Evolutionary conservation across 2,797 vertebrate species (phyloP).

Genomic region (Lates japonicus): DNA sequence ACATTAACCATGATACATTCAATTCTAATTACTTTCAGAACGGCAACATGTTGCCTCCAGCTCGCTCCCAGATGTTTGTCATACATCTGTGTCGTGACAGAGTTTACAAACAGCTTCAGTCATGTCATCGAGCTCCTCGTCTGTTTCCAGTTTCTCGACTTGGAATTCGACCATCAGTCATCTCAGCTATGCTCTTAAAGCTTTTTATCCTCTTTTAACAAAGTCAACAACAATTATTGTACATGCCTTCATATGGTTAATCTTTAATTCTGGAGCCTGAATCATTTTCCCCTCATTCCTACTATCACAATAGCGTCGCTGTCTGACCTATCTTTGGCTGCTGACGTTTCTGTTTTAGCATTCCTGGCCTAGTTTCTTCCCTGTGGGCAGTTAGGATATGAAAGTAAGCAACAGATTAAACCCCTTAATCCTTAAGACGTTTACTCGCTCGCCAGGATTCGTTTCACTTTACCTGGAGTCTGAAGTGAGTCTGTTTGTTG

Average conservation of each 20-base stretch:
- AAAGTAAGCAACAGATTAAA: slow-evolving; percentile 64
- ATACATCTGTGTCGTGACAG: neutral
- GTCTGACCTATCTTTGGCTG: slow-evolving; percentile 33
- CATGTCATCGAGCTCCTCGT: neutral
- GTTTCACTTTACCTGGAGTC: slow-evolving; percentile 24
- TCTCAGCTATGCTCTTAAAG: neutral
- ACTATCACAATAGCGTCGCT: slow-evolving; percentile 27
- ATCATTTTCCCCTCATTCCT: neutral
- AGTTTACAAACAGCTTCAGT: neutral
- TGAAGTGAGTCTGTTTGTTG: slow-evolving; percentile 16
- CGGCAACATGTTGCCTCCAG: neutral
- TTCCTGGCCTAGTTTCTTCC: slow-evolving; percentile 53
- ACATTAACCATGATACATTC: neutral
- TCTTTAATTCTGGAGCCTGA: neutral
- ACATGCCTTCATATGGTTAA: slow-evolving; percentile 2
- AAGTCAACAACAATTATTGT: neutral
- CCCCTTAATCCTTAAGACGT: slow-evolving; percentile 50
- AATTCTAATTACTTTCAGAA: neutral
- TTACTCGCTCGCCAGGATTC: slow-evolving; percentile 27
- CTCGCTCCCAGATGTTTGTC: slow-evolving; percentile 24
- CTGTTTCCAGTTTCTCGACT: slow-evolving; percentile 13
- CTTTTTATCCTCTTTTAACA: neutral
- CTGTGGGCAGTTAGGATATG: slow-evolving; percentile 45
- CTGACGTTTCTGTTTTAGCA: slow-evolving; percentile 12
- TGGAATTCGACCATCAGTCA: slow-evolving; percentile 30